These are phyloP conservation scores for Tragelaphus strepsiceros DNA, from an alignment of 2,113 vertebrate genomes.

Conservation along the genomic window DNA sequence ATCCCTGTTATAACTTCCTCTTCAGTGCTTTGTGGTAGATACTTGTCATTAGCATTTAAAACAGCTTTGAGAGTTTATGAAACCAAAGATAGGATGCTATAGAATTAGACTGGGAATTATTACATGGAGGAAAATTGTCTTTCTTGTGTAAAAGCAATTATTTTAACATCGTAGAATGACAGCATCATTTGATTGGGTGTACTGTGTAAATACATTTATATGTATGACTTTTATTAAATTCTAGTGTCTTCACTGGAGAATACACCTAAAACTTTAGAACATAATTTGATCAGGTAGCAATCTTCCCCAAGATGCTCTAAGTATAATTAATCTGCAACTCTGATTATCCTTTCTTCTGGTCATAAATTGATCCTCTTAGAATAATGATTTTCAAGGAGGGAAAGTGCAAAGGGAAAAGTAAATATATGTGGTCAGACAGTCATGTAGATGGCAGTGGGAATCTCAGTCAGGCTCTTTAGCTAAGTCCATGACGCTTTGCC, in stretches of 20 bases:
- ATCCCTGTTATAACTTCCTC: background rate
- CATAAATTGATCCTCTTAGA: background rate
- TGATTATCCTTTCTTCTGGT: constrained; percentile 10
- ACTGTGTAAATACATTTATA: background rate
- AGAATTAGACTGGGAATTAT: background rate
- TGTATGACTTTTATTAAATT: background rate
- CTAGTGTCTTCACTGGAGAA: background rate
- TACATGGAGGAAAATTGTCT: background rate
- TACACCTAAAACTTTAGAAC: background rate
- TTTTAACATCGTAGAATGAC: background rate
- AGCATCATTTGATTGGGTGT: background rate
- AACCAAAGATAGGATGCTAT: background rate
- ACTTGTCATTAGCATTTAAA: background rate
- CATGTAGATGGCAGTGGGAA: background rate
- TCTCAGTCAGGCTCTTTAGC: background rate
- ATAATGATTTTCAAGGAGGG: constrained; percentile 20
- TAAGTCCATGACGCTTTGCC: background rate
- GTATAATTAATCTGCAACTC: background rate
- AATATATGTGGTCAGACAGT: background rate
- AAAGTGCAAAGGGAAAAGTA: background rate
- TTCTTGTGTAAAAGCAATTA: background rate
- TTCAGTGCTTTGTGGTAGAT: background rate
- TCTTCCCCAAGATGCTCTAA: background rate
- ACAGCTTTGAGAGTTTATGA: background rate
- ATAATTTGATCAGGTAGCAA: background rate